Evolutionary conservation across 2,113 vertebrate species (phyloP).

Genomic region (Silurus meridionalis): DNA sequence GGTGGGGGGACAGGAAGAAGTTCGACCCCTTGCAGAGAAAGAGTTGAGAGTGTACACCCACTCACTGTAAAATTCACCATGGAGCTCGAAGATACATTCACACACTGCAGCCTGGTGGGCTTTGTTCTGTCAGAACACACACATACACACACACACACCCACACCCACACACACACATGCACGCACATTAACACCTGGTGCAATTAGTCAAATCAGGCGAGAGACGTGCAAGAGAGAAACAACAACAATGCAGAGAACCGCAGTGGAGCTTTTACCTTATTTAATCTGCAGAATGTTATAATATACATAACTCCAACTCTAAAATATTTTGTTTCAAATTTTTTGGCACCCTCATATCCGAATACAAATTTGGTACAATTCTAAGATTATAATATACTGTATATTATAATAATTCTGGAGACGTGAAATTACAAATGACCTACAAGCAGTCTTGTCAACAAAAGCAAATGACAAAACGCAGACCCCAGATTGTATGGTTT

Average conservation of each 20-base stretch:
- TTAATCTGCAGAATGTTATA: not conserved
- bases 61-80: slow-evolving; percentile 31
- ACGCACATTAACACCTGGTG: slow-evolving; percentile 56
- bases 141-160: slow-evolving; percentile 36
- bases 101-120: slow-evolving; percentile 35
- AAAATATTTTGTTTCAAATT: not conserved
- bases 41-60: slow-evolving; percentile 37
- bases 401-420: not conserved
- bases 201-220: slow-evolving; percentile 47
- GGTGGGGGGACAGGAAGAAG: slow-evolving; percentile 40
- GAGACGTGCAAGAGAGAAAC: slow-evolving; percentile 30
- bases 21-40: slow-evolving; percentile 44
- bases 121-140: slow-evolving; percentile 44
- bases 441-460: not conserved
- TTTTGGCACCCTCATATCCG: not conserved
- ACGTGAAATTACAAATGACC: too few relatives aligned
- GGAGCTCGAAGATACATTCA: slow-evolving; percentile 37
- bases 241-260: slow-evolving; percentile 37
- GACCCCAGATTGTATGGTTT: not conserved
- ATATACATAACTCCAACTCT: not conserved
- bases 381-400: not conserved
- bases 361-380: not conserved
- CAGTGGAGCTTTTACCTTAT: not conserved
- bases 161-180: slow-evolving; percentile 38
- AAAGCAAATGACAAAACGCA: not conserved